Evolutionary conservation across 2,888 invertebrate genomes (phyloP).

Genomic region (Drosophila ezoana): DNA sequence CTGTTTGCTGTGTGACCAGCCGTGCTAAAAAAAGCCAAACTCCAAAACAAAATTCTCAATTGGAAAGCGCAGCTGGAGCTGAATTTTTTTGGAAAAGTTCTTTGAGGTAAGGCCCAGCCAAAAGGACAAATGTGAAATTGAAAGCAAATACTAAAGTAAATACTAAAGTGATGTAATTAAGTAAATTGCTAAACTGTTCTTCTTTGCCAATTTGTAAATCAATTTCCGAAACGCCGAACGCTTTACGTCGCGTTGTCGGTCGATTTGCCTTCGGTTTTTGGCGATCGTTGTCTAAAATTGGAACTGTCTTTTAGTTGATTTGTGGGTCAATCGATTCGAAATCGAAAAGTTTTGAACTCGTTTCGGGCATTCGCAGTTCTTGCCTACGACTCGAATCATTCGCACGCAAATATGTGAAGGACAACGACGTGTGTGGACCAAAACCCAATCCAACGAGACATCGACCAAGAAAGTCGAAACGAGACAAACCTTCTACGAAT

Average conservation of each 20-base stretch:
- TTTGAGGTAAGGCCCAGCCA: constrained; percentile 42
- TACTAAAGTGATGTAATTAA: constrained; percentile 58
- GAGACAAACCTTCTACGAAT: constrained; percentile 56
- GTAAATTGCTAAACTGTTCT: constrained; percentile 30
- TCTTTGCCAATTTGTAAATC: constrained; percentile 38
- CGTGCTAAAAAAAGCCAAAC: constrained; percentile 11
- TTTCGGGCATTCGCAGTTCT: constrained; percentile 67
- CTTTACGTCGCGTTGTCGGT: constrained; percentile 24
- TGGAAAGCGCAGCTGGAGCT: constrained; percentile 55
- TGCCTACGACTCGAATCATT: constrained; percentile 70
- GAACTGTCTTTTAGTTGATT: constrained; percentile 61
- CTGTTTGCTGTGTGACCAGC: constrained; percentile 39
- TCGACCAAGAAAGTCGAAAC: constrained; percentile 8
- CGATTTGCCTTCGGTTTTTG: constrained; percentile 36
- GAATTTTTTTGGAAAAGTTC: constrained; percentile 33
- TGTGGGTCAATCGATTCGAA: constrained; percentile 77
- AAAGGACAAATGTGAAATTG: constrained; percentile 12
- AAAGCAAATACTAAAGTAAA: constrained; percentile 17
- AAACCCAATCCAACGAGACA: constrained; percentile 37
- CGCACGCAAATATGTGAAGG: constrained; percentile 79
- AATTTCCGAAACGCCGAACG: constrained; percentile 43
- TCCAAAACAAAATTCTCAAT: constrained; percentile 31
- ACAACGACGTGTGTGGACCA: constrained; percentile 74
- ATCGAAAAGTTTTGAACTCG: constrained; percentile 81
- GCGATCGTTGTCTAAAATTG: constrained; percentile 63